Conservation (phyloP, 2,113 vertebrate species). For the Eonycteris spelaea region DNA sequence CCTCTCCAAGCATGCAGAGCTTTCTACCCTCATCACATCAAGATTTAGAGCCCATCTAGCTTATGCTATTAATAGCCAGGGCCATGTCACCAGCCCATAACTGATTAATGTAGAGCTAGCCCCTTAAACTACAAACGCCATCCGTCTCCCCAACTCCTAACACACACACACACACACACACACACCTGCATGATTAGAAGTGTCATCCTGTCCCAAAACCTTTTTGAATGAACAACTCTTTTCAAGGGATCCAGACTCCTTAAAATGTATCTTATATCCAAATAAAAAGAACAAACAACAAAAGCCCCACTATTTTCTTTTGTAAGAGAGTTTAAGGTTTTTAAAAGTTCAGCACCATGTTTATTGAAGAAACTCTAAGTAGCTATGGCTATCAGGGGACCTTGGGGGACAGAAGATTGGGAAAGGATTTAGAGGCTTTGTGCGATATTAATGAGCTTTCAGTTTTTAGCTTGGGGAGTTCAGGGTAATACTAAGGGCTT, state of each 20-base stretch:
- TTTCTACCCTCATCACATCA: not conserved
- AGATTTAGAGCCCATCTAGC: not conserved
- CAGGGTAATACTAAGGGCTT: not conserved
- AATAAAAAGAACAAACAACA: not conserved
- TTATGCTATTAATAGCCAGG: not conserved
- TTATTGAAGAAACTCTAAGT: not conserved
- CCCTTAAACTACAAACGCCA: not conserved
- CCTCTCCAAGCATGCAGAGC: not conserved
- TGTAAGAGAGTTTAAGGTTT: not conserved
- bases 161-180: too few relatives aligned
- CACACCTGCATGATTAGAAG: constrained; percentile 61
- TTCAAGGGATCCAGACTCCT: not conserved
- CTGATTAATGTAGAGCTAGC: constrained; percentile 44
- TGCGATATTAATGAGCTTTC: not conserved
- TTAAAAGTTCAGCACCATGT: not conserved
- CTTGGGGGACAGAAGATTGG: not conserved
- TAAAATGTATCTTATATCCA: not conserved
- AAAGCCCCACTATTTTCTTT: not conserved
- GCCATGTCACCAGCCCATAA: not conserved
- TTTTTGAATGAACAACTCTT: constrained; percentile 44
- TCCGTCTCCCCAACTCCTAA: too few relatives aligned
- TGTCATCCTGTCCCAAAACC: not conserved
- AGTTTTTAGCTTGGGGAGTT: not conserved
- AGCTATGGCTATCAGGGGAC: not conserved
- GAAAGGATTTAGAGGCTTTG: not conserved